phyloP scores from a whole-genome alignment of 2,797 vertebrate genomes.

The Enteromius treurensis region DNA sequence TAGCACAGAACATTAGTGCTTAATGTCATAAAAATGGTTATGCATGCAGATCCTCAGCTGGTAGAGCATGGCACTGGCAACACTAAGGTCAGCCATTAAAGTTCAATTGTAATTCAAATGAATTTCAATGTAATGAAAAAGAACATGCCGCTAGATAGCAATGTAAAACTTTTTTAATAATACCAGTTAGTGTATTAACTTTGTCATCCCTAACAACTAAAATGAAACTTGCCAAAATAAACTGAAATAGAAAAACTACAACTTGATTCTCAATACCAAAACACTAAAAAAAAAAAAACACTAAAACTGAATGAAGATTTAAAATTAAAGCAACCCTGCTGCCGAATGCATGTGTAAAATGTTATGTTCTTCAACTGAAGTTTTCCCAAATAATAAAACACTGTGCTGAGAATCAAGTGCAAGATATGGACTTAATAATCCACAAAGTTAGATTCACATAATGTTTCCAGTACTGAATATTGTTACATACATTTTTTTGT shows the following conservation, averaged over 20 bases:
- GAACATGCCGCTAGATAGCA: neutral
- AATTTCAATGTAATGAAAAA: neutral
- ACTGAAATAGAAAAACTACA: neutral
- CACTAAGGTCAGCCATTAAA: neutral
- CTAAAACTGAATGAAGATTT: neutral
- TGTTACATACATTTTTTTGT: neutral
- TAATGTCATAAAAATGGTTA: conserved; percentile 28
- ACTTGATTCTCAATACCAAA: neutral
- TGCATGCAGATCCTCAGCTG: conserved; percentile 1
- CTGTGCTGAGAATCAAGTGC: neutral
- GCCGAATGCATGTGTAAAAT: neutral
- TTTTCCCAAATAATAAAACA: neutral
- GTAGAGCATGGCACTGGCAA: neutral
- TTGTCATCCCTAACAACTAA: neutral
- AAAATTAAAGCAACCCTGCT: neutral
- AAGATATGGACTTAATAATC: neutral
- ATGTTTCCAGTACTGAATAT: neutral
- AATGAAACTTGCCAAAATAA: neutral
- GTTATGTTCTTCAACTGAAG: neutral
- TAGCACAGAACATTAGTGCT: conserved; percentile 39
- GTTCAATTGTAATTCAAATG: no score
- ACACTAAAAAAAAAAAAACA: no score
- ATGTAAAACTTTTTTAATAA: neutral
- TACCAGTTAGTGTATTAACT: neutral
- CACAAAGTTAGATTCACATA: neutral